A percentile compares a stretch with the other conserved stretches of the same genome.
phyloP scores from a whole-genome alignment of 1,140 invertebrate species.

The Drosophila arizonae region DNA sequence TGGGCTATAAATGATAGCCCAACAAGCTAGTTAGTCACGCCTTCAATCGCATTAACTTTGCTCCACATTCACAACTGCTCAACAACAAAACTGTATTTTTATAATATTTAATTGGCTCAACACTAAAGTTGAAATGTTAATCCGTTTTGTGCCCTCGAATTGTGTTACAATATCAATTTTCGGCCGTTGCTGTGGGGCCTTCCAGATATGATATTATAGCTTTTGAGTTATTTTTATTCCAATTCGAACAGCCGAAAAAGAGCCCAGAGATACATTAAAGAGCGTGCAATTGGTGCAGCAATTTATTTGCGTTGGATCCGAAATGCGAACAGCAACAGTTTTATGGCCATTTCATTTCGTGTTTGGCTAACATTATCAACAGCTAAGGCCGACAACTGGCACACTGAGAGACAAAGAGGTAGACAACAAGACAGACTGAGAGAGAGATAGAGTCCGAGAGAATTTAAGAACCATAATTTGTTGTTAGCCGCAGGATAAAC shows the following conservation, averaged over 20 bases:
- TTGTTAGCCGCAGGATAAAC: slow-evolving; percentile 70
- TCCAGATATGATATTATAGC: slow-evolving; percentile 12
- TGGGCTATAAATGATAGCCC: no score
- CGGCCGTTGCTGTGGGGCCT: not conserved
- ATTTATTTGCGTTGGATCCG: slow-evolving; percentile 71
- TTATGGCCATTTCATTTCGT: slow-evolving; percentile 73
- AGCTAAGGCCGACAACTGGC: slow-evolving; percentile 26
- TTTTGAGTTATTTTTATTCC: slow-evolving; percentile 55
- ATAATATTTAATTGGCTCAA: no score
- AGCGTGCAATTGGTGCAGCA: slow-evolving; percentile 56
- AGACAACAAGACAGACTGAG: not conserved
- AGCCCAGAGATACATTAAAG: slow-evolving; percentile 24
- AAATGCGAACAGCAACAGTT: slow-evolving; percentile 56
- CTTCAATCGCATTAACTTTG: no score
- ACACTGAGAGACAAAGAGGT: slow-evolving; percentile 18
- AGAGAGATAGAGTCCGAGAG: slow-evolving; percentile 12
- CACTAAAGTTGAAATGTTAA: no score
- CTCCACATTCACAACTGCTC: no score
- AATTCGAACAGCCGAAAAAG: slow-evolving; percentile 40
- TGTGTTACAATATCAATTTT: slow-evolving; percentile 43
- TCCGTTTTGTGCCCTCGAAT: slow-evolving; percentile 5
- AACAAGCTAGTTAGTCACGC: no score
- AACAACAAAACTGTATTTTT: no score
- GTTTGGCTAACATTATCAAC: slow-evolving; percentile 73
- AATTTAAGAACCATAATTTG: slow-evolving; percentile 80